Base-by-base conservation (phyloP, 2,888 invertebrate species). In the Xestoiulus laeticollis region DNA sequence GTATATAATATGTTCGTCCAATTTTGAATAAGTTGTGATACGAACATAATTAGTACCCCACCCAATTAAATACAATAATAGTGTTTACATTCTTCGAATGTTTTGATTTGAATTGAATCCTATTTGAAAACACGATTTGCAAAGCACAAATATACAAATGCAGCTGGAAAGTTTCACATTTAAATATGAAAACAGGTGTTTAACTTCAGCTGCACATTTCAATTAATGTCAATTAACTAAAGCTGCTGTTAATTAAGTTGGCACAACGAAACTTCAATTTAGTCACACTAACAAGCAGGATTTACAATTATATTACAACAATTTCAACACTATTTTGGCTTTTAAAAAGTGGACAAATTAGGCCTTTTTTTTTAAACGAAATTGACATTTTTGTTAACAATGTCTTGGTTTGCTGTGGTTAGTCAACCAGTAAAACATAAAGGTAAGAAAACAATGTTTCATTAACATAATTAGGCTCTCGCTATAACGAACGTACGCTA, bases 341-440 rank as follows among this genome's bases (percentile, higher is more conserved):
- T n/a, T n/a, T n/a, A n/a, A n/a, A n/a, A n/a, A n/a, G n/a, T n/a
- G n/a, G 0, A 38, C 6, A 38, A 38, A 1, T 38, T 38, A 8
- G 5, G 38, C 19, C 48, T 48, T 12, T 3, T 14, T 48, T 48
- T 48, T 6, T 6, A 14, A 48, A 16, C 48, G 14, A 48, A n/a
- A 19, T 26, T 68, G 10, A 6, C 19, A 26, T 68, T 2, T 22
- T 68, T 68, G 10, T n/a, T 2, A n/a, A 59, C 0, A 6, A 68
- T 68, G 68, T 68, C 68, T 26, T 68, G 68, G 68, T 68, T 68
- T 12, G 68, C 68, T n/a, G 68, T 68, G 68, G 68, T 68, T 22
- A 68, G 68, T 12, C 22, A 68, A 26, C 68, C 68, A 6, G 6
- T 5, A 1, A 68, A 26, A 68, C 22, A 68, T 8, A 4, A 22